Evolutionary conservation across 2,113 vertebrate genomes (phyloP).

Genomic region (Hippopotamus amphibius): DNA sequence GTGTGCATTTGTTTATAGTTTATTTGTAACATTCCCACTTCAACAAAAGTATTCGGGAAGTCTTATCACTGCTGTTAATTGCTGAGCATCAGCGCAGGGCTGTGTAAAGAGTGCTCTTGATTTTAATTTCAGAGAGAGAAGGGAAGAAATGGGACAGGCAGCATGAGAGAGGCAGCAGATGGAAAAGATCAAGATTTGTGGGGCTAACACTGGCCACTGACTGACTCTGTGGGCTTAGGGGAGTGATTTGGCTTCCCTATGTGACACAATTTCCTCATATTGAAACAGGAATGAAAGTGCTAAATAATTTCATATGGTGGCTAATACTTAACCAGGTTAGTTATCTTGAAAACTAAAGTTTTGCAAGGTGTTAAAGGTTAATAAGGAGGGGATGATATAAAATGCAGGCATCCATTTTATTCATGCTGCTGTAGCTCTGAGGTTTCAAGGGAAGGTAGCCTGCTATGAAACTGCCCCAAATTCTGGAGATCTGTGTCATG

Average conservation of each 20-base stretch:
- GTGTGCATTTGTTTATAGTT: not conserved
- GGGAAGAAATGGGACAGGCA: not conserved
- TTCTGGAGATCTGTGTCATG: not conserved
- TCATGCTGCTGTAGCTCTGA: not conserved
- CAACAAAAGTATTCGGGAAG: not conserved
- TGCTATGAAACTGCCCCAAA: not conserved
- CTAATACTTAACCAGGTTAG: not conserved
- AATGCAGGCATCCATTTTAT: not conserved
- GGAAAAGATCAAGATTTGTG: not conserved
- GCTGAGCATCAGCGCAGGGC: not conserved
- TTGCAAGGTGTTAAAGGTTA: not conserved
- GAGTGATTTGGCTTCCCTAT: not conserved
- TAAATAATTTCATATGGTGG: not conserved
- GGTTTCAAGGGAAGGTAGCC: not conserved
- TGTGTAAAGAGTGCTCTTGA: not conserved
- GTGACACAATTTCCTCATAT: not conserved
- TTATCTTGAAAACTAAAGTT: constrained; percentile 2
- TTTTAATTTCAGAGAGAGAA: constrained; percentile 7
- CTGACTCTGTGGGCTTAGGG: not conserved
- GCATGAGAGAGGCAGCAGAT: not conserved
- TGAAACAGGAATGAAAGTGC: not conserved
- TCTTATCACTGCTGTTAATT: not conserved
- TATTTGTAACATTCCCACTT: not conserved
- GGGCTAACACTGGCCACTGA: not conserved
- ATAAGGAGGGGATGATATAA: not conserved